Evolutionary conservation across 2,113 vertebrate genomes (phyloP), one percentile per base, ranked within the genome.

Genomic region (Nannospalax galili): DNA sequence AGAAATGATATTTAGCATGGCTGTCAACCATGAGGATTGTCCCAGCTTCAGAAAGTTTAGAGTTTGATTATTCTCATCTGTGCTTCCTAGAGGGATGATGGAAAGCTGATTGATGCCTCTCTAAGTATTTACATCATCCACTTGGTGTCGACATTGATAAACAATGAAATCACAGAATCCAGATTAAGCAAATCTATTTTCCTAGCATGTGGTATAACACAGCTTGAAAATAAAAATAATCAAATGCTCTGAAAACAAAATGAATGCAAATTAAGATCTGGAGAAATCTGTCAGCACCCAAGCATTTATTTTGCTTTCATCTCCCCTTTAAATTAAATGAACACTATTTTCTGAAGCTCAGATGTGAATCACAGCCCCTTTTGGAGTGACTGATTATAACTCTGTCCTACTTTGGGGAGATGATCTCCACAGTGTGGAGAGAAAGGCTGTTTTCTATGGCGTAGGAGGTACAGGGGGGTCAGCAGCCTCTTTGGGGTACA

Each of bases 191-290:
- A 94, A 91, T 62, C 90, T 70, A 4, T 94, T 94, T 97, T 79
- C 97, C 93, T 97, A 96, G 97, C 70, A 93, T 97, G 96, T 65
- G 73, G 92, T 91, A 75, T 88, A 92, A 95, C 97, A 95, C 0
- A 9, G 95, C 95, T 96, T 42, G 80, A 94, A 95, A 97, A 97
- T 93, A 40, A 97, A 98, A 98, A 96, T 92, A 98, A 95, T 4
- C 0, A 93, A 97, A 92, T 0, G 6, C 67, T 95, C 80, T 40
- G 78, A 96, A 15, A 3, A 48, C 75, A 97, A 97, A 98, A 97
- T 45, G 60, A 94, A 17, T 3, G 62, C 86, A 96, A 97, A 98
- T 97, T 91, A 75, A 97, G 92, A 80, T 88, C 95, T 97, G 90
- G 3, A 40, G 92, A 96, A 98, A 97, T 94, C 78, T 58, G 78